phyloP scores from a whole-genome alignment of 2,113 vertebrate species.

The Dinomys branickii region DNA sequence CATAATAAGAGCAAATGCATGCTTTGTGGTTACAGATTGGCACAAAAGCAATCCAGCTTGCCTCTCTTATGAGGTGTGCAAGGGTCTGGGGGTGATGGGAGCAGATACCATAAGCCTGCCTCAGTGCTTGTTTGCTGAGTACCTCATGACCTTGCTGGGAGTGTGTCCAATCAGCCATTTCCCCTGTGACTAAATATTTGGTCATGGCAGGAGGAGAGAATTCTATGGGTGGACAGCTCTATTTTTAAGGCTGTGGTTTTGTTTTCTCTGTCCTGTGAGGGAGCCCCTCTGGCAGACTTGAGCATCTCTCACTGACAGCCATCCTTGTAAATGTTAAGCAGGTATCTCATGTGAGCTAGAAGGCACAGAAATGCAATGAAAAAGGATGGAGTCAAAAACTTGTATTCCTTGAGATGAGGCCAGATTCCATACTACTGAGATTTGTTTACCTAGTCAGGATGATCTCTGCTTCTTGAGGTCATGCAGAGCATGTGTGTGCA shows the following conservation, averaged over 20 bases:
- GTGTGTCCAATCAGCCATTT: slow-evolving; percentile 40
- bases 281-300: background rate
- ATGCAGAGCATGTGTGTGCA: fast-evolving
- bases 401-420: background rate
- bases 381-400: background rate
- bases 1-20: slow-evolving; percentile 60
- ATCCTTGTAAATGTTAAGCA: background rate
- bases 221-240: slow-evolving; percentile 42
- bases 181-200: slow-evolving; percentile 58
- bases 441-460: background rate
- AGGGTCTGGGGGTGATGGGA: background rate
- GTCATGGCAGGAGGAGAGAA: slow-evolving; percentile 31
- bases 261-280: background rate
- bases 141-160: slow-evolving; percentile 13
- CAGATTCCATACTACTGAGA: background rate
- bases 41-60: slow-evolving; percentile 1
- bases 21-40: slow-evolving; percentile 69
- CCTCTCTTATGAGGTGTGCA: slow-evolving; percentile 5
- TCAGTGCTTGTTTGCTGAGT: background rate
- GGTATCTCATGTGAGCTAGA: background rate
- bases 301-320: background rate
- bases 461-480: background rate
- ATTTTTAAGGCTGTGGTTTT: slow-evolving; percentile 18
- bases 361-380: background rate
- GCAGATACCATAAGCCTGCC: background rate